These are phyloP conservation scores for Odontamblyopus lacepedii DNA, from an alignment of 2,797 vertebrate genomes.

Conservation along the genomic window DNA sequence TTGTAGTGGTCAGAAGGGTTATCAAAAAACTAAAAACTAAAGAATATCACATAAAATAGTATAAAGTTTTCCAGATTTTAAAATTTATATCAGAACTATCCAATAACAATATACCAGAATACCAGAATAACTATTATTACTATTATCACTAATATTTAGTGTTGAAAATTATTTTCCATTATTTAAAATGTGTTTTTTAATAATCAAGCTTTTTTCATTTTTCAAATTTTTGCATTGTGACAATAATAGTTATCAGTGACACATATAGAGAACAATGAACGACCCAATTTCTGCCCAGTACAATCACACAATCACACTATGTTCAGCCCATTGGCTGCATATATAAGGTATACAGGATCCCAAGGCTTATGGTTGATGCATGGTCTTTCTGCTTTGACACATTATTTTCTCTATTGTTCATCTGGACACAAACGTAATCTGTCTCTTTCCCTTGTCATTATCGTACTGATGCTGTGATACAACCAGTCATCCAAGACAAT, in stretches of 20 bases:
- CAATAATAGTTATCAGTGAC: neutral
- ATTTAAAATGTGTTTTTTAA: neutral
- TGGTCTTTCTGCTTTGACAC: constrained; percentile 31
- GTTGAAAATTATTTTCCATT: neutral
- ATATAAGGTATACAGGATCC: neutral
- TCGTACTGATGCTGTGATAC: constrained; percentile 71
- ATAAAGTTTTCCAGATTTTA: neutral
- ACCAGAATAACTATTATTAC: no score
- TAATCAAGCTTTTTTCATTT: neutral
- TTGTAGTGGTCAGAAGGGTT: no score
- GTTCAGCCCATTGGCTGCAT: neutral
- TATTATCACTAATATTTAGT: neutral
- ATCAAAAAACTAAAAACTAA: neutral
- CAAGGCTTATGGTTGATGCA: neutral
- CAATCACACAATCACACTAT: neutral
- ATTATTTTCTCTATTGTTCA: constrained; percentile 51
- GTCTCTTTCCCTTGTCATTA: constrained; percentile 73
- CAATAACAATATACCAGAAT: neutral
- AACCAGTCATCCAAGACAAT: constrained; percentile 52
- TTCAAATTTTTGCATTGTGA: neutral
- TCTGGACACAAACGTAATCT: constrained; percentile 63
- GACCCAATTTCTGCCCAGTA: neutral
- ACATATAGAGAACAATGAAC: neutral
- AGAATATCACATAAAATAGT: neutral
- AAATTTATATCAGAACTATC: neutral